Evolutionary conservation across 2,797 vertebrate genomes (phyloP), one percentile per base, ranked within the genome.

Genomic region (Salmo trutta): DNA sequence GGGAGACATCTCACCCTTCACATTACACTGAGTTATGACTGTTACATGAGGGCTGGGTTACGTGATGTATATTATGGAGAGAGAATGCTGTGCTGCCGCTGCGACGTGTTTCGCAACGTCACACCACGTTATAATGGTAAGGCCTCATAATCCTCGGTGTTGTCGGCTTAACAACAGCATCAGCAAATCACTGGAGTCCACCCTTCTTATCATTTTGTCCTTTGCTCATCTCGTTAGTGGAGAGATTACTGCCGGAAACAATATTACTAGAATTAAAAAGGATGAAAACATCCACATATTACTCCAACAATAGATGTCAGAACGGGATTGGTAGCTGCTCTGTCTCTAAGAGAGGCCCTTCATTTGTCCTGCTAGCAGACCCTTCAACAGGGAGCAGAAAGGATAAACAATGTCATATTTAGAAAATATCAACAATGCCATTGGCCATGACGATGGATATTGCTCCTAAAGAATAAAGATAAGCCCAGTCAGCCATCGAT

Each of bases 221-320:
- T 82, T 65, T 27, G 1, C 79, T 79, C 64, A 54, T 77, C 41
- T 82, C 77, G 80, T 90, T 87, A 86, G 80, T 81, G 86, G 77
- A 84, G 71, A 78, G 77, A 86, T 88, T 83, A 84, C 82, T 51
- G 41, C 75, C 73, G 75, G 80, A 74, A 80, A 84, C 77, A 80
- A 75, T 80, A 71, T 77, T 72, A 24, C 73, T 52, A 79, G 75
- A 65, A 74, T 74, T 67, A 17, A 24, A 24, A 59, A 31, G 76
- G 74, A 77, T 67, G 41, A 76, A 84, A 84, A 74, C 68, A 73
- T 77, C 66, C 65, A 19, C 2, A 47, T 47, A 47, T 47, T 56
- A 56, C 53, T 56, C 29, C 74, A 79, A 82, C 4, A 6, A 87
- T 88, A 83, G 75, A 21, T 41, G 68, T 70, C 33, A 41, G 77